A percentile compares a stretch with the other conserved stretches of the same genome.
Evolutionary conservation across 1,140 invertebrate genomes (phyloP).

Genomic region (Lasioglossum baleicum): DNA sequence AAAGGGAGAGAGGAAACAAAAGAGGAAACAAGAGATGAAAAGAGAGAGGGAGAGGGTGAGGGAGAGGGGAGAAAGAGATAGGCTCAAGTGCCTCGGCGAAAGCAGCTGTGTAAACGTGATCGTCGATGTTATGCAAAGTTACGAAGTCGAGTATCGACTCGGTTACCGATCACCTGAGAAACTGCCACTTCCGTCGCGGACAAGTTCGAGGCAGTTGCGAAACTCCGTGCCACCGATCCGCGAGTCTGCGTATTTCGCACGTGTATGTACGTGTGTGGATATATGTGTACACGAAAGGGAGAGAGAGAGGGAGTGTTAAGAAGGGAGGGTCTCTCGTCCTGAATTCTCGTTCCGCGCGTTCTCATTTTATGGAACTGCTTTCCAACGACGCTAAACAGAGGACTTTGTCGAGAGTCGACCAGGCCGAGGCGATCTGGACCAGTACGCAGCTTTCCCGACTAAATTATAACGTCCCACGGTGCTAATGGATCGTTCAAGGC

Average conservation of each 20-base stretch:
- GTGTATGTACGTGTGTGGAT: too few species aligned
- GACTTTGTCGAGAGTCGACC: background rate
- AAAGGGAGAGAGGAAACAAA: too few species aligned
- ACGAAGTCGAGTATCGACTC: slow-evolving; percentile 48
- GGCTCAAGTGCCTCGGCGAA: background rate
- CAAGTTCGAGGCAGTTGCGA: slow-evolving; percentile 60
- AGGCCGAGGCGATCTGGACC: too few species aligned
- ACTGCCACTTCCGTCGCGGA: slow-evolving; percentile 58
- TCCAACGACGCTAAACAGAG: background rate
- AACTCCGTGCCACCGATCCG: slow-evolving; percentile 41
- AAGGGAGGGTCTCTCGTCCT: background rate
- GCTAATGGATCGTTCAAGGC: background rate
- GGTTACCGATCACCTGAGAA: slow-evolving; percentile 56
- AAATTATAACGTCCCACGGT: background rate
- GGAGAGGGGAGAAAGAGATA: background rate
- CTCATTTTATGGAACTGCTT: slow-evolving; percentile 24
- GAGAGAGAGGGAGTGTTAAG: background rate
- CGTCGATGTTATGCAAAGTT: slow-evolving; percentile 25
- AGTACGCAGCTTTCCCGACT: background rate
- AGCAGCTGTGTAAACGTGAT: slow-evolving; percentile 24
- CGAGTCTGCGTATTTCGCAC: slow-evolving; percentile 20
- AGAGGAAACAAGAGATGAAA: too few species aligned
- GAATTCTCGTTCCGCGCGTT: slow-evolving; percentile 33
- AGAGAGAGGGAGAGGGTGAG: too few species aligned
- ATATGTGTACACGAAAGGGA: slow-evolving; percentile 30